Evolutionary conservation across 2,797 vertebrate species (phyloP).

Genomic region (Petrocephalus sullivani): DNA sequence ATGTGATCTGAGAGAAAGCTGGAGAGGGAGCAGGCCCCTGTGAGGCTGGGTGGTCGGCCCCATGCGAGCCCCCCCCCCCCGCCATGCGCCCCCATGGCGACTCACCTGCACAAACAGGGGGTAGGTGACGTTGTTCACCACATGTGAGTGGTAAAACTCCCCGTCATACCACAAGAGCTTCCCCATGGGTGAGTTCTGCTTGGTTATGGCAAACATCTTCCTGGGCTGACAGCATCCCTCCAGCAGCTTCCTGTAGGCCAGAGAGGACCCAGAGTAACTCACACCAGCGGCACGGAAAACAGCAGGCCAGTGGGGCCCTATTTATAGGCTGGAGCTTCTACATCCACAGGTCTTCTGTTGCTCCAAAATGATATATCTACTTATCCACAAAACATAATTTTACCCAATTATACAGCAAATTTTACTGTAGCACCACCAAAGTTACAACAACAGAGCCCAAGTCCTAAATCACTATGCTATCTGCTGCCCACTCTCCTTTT

Average conservation of each 20-base stretch:
- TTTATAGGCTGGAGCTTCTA: neutral
- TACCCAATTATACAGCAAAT: neutral
- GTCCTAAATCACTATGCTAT: neutral
- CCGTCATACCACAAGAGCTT: constrained; percentile 94
- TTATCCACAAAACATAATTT: neutral
- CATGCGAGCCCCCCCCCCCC: too few relatives aligned
- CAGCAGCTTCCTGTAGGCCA: constrained; percentile 72
- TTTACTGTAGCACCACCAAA: neutral
- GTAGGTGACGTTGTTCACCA: constrained; percentile 83
- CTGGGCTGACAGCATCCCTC: constrained; percentile 81
- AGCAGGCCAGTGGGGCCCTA: neutral
- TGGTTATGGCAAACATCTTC: constrained; percentile 84
- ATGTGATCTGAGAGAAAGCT: neutral
- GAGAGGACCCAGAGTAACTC: neutral
- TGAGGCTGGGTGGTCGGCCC: too few relatives aligned
- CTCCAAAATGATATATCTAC: neutral
- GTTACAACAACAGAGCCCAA: neutral
- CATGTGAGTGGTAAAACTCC: constrained; percentile 84
- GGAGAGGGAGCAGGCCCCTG: neutral
- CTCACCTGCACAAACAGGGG: constrained; percentile 81
- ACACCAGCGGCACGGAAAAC: neutral
- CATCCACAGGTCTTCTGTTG: neutral
- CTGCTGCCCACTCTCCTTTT: neutral
- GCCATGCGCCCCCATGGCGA: neutral
- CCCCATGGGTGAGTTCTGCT: constrained; percentile 83